These are phyloP conservation scores for Neuroterus valhalla DNA, from an alignment of 1,140 invertebrate species.

Conservation along the genomic window DNA sequence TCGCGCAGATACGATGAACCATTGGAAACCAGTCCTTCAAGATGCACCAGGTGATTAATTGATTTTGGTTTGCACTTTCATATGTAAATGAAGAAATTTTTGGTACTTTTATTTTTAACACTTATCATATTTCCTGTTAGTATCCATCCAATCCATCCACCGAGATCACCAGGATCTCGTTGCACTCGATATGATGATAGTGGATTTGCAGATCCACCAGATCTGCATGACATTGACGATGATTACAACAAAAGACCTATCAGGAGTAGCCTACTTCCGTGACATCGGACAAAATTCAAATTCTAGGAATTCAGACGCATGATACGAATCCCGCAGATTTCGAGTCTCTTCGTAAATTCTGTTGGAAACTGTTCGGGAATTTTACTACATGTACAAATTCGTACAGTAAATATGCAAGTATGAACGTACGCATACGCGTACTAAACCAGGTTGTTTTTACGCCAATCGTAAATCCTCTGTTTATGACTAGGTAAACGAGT, in stretches of 20 bases:
- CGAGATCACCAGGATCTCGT: slow-evolving; percentile 68
- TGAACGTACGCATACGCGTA: slow-evolving; percentile 11
- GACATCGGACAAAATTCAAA: slow-evolving; percentile 59
- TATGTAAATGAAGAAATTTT: not conserved
- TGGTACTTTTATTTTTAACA: not conserved
- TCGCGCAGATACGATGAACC: slow-evolving; percentile 83
- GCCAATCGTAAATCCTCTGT: slow-evolving; percentile 1
- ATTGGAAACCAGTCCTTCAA: slow-evolving; percentile 66
- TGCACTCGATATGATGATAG: slow-evolving; percentile 70
- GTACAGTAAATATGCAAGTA: not conserved
- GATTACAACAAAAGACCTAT: slow-evolving; percentile 66
- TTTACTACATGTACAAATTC: not conserved
- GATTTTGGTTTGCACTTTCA: not conserved
- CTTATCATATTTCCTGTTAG: slow-evolving; percentile 51
- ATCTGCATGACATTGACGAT: slow-evolving; percentile 69
- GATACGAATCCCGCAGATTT: not conserved
- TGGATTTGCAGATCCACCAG: slow-evolving; percentile 64
- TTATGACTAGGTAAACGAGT: slow-evolving; percentile 46
- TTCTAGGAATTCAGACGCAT: slow-evolving; percentile 38
- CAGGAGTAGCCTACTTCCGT: slow-evolving; percentile 67
- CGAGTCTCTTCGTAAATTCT: not conserved
- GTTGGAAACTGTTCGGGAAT: slow-evolving; percentile 14
- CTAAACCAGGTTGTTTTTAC: slow-evolving; percentile 48
- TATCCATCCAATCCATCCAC: slow-evolving; percentile 64
- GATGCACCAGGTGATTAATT: slow-evolving; percentile 66